Evolutionary conservation across 1,140 invertebrate genomes (phyloP), one percentile per base, ranked within the genome.

Genomic region (Nasonia longicornis): DNA sequence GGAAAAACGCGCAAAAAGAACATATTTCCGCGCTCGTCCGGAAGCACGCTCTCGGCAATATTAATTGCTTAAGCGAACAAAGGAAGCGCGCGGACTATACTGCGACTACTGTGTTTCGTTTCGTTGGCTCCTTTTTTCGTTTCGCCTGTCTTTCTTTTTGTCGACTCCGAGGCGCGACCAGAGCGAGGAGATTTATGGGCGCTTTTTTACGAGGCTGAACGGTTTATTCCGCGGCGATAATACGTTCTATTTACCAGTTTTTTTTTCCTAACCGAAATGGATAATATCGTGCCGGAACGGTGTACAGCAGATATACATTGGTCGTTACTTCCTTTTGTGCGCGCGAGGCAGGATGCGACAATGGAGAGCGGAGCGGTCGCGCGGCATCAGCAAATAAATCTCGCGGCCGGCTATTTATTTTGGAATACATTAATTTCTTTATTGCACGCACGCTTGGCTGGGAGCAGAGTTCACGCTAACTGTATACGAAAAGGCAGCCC

Each of bases 21-120:
- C 14, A 69, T 69, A 38, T 74, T 79, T 29, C 26, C 42, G 74
- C 20, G 58, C 31, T 67, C 42, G 58, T 63, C 38, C 79, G 83
- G 76, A 78, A 74, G 63, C 38, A 73, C 80, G 76, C 80, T 77
- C 70, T 26, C 75, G 58, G 75, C 52, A 77, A 81, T 81, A 77
- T 72, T 81, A 81, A 81, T 77, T 81, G 73, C 73, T 71, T 69
- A 69, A 29, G 74, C 35, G 66, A 64, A 77, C 80, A 77, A 72
- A 77, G 74, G 75, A 81, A 70, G 77, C 72, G 63, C 22, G 71
- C 78, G 64, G 64, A 3, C 64, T 58, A 16, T 58, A n/a, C 52
- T 52, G 16, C 52, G n/a, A n/a, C 52, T 58, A 52, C 14, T 58
- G 16, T 20, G 12, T 52, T 16, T 14, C 48, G 48, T 14, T 16